phyloP scores from a whole-genome alignment of 2,888 invertebrate species.

The Oscheius sp. region DNA sequence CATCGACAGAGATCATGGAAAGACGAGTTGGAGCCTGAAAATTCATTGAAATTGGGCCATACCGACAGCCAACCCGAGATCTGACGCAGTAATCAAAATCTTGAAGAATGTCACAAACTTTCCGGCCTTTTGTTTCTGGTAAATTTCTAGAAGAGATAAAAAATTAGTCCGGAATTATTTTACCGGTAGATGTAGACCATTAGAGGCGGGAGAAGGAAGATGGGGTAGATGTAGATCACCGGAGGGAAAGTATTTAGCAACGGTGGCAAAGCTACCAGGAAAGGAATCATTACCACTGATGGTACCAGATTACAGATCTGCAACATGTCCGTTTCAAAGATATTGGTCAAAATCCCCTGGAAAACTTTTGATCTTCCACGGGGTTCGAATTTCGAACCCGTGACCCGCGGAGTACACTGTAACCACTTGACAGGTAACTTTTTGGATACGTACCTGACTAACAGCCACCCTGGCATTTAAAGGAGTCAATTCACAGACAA shows the following conservation, averaged over 20 bases:
- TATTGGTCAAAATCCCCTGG: no score
- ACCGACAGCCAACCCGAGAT: slow-evolving; percentile 3
- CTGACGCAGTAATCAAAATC: slow-evolving; percentile 23
- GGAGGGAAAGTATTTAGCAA: slow-evolving; percentile 8
- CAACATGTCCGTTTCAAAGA: not conserved
- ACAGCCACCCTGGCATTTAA: slow-evolving; percentile 22
- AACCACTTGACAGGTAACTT: no score
- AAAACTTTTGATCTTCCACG: no score
- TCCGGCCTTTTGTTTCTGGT: slow-evolving; percentile 14
- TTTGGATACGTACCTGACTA: no score
- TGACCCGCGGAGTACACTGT: no score
- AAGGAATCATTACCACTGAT: slow-evolving; percentile 1
- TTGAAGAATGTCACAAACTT: slow-evolving; percentile 27
- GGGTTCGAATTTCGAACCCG: no score
- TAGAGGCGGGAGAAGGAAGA: slow-evolving; percentile 1
- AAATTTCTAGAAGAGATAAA: slow-evolving; percentile 10
- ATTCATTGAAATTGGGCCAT: not conserved
- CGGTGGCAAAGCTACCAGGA: not conserved
- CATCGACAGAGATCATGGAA: slow-evolving; percentile 4
- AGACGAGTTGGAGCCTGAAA: slow-evolving; percentile 15
- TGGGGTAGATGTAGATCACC: not conserved
- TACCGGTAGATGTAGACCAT: slow-evolving; percentile 22
- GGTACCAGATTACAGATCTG: slow-evolving; percentile 13
- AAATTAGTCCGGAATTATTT: not conserved
- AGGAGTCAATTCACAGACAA: slow-evolving; percentile 22